Evolutionary conservation across 2,113 vertebrate species (phyloP), one percentile per base, ranked within the genome.

Genomic region (Dolichotis patagonum): DNA sequence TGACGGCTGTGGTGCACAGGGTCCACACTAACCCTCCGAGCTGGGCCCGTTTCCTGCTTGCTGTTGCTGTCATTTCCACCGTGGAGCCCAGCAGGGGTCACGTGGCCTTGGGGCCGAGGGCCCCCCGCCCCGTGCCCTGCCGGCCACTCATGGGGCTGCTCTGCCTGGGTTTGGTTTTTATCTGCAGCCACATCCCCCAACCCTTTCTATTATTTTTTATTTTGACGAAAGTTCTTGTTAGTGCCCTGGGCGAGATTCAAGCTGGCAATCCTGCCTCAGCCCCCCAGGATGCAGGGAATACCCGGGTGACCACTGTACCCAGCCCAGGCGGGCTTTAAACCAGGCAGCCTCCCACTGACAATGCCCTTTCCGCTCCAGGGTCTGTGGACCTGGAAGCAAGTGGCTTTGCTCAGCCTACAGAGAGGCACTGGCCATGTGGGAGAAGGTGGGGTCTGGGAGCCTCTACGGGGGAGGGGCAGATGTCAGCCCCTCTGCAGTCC

Each of bases 381-480:
- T 5, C 38, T 63, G 24, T 26, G 52, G 41, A 24, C n/a, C n/a
- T n/a, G n/a, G n/a, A 56, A 83, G 73, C 69, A 78, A 83, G 12
- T 14, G 43, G 16, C 65, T 77, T 41, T 24, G 28, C 46, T 75
- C 26, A 46, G 52, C 58, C 63, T n/a, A 20, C 43, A 24, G 20
- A 32, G 20, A 17, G 49, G 26, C 30, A 1, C 0, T 5, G 90
- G 41, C 30, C 4, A 28, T 28, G n/a, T 9, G 0, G 16, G 20
- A 1, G 14, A 63, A 24, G 17, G n/a, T n/a, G n/a, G 54, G 38
- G 0, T 30, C 16, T 0, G 1, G 20, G 60, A 83, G 8, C 26
- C 49, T 9, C 7, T 52, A 52, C 10, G 49, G 49, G 10, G 49
- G 49, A 46, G 19, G 19, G n/a, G 69, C 7, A 12, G 69, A n/a